phyloP scores from a whole-genome alignment of 2,113 vertebrate genomes.

The Xiphorhynchus elegans region DNA sequence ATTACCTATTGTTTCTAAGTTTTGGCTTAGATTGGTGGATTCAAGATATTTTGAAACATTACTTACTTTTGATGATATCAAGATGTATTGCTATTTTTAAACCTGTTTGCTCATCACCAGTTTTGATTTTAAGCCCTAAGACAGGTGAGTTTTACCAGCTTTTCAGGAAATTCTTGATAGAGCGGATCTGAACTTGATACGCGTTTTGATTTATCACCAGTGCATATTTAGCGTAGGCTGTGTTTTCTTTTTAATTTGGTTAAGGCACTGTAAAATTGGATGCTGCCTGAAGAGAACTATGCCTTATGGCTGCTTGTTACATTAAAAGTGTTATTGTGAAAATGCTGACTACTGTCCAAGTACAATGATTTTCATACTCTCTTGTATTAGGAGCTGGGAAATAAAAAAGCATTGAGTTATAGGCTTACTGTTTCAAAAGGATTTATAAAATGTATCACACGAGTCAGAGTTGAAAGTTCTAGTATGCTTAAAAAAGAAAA shows the following conservation, averaged over 20 bases:
- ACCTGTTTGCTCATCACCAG: background rate
- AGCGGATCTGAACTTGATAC: background rate
- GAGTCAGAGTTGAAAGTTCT: background rate
- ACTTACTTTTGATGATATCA: background rate
- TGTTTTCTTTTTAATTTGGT: conserved; percentile 14
- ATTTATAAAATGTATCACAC: background rate
- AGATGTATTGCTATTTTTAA: background rate
- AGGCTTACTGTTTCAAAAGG: background rate
- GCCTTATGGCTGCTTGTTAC: background rate
- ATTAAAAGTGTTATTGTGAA: background rate
- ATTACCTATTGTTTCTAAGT: background rate
- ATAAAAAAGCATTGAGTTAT: background rate
- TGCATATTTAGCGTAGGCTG: background rate
- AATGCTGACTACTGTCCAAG: background rate
- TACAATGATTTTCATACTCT: background rate
- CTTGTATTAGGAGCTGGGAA: background rate
- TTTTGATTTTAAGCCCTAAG: background rate
- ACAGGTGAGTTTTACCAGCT: background rate
- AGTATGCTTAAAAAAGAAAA: background rate
- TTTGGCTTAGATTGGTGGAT: background rate
- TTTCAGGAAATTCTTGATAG: background rate
- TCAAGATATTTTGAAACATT: background rate
- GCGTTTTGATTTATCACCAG: background rate
- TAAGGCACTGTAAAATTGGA: background rate
- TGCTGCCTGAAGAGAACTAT: background rate